Conservation (phyloP, 2,888 invertebrate species). For the Eupeodes luniger region DNA sequence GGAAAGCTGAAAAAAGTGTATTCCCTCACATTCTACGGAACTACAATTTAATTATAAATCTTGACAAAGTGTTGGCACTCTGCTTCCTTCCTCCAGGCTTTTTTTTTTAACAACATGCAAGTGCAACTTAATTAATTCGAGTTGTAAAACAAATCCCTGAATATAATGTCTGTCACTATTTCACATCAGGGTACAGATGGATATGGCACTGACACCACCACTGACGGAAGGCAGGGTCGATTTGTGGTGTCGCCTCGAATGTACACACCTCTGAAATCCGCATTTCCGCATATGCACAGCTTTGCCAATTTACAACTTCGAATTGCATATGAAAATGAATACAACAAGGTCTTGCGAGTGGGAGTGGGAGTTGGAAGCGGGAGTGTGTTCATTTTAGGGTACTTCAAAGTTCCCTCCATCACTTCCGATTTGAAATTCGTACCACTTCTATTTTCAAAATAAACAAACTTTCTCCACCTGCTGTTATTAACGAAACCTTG, state of each 20-base stretch:
- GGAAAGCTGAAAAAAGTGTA: background rate
- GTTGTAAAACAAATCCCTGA: conserved; percentile 43
- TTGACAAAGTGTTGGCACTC: conserved; percentile 39
- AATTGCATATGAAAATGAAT: conserved; percentile 19
- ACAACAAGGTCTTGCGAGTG: background rate
- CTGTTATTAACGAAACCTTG: conserved; percentile 5
- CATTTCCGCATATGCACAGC: conserved; percentile 18
- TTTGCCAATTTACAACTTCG: conserved; percentile 33
- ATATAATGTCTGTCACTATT: conserved; percentile 32
- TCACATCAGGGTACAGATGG: conserved; percentile 5
- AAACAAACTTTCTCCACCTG: background rate
- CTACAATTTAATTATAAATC: conserved; percentile 46
- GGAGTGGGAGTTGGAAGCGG: background rate
- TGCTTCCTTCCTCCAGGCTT: conserved; percentile 21
- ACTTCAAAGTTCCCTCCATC: conserved; percentile 4
- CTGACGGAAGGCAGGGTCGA: background rate
- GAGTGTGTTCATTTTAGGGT: background rate
- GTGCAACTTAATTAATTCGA: conserved; percentile 57
- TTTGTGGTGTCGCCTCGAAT: background rate
- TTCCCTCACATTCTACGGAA: conserved; percentile 23
- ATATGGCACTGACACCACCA: background rate
- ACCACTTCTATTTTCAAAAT: background rate
- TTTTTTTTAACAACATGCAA: conserved; percentile 26
- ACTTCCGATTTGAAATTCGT: conserved; percentile 25
- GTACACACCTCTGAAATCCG: conserved; percentile 34